Evolutionary conservation across 2,888 invertebrate genomes (phyloP).

Genomic region (Cryptocheilus praepositus): DNA sequence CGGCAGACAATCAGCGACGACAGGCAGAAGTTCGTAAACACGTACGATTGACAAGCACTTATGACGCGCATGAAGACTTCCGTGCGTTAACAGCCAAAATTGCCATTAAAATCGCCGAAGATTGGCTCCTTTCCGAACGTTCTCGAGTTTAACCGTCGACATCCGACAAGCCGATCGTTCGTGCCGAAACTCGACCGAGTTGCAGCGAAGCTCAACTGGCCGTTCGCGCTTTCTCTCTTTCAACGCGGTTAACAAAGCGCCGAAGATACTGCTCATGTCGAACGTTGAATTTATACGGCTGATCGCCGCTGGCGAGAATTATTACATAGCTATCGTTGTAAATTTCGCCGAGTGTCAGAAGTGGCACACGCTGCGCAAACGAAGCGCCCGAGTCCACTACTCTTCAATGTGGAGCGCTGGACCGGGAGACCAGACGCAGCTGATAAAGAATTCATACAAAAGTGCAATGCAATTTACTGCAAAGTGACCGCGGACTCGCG

Average conservation of each 20-base stretch:
- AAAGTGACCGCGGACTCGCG: no score
- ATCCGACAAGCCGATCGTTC: background rate
- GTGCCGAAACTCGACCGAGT: background rate
- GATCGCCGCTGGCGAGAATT: background rate
- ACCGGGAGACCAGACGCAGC: no score
- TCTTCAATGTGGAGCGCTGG: no score
- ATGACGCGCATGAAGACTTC: no score
- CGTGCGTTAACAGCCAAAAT: no score
- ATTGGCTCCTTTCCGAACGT: background rate
- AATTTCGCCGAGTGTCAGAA: slow-evolving; percentile 2
- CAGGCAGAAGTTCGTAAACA: no score
- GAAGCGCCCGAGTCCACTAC: background rate
- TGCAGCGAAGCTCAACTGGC: background rate
- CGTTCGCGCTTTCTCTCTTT: background rate
- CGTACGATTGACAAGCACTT: no score
- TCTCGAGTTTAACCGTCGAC: background rate
- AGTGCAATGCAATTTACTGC: no score
- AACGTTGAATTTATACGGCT: no score
- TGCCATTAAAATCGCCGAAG: background rate
- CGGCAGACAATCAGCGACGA: no score
- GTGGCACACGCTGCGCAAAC: background rate
- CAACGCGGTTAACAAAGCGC: background rate
- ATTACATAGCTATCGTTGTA: background rate
- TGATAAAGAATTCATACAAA: no score
- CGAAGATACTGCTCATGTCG: background rate